These are phyloP conservation scores for Leptatherina wallacei DNA, from an alignment of 2,797 vertebrate genomes.

Conservation along the genomic window DNA sequence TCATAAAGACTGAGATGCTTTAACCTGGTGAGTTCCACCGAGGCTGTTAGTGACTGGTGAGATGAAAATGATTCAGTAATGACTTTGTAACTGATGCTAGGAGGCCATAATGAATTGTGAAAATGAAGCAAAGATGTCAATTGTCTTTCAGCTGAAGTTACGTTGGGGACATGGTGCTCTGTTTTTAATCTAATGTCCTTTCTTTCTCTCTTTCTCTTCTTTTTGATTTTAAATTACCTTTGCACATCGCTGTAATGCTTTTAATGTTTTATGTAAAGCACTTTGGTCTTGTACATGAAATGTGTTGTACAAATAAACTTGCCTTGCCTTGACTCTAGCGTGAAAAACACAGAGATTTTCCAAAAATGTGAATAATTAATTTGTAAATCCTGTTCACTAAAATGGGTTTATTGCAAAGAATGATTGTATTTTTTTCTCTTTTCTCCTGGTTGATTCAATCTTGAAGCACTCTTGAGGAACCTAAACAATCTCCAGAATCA, in stretches of 20 bases:
- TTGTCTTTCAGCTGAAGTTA: constrained; percentile 27
- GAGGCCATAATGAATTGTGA: constrained; percentile 22
- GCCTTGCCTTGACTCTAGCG: too few relatives aligned
- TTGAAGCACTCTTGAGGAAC: too few relatives aligned
- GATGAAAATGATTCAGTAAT: constrained; percentile 29
- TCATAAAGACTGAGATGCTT: constrained; percentile 38
- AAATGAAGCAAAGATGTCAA: constrained; percentile 3
- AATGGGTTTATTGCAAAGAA: not conserved
- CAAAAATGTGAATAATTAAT: constrained; percentile 2
- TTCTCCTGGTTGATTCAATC: not conserved
- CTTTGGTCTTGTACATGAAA: too few relatives aligned
- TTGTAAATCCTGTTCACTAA: not conserved
- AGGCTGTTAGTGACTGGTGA: constrained; percentile 13
- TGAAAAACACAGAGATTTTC: not conserved
- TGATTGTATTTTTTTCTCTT: not conserved
- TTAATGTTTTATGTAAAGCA: too few relatives aligned
- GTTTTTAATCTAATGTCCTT: too few relatives aligned
- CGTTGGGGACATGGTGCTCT: not conserved
- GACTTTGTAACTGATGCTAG: constrained; percentile 48
- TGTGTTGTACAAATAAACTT: too few relatives aligned
- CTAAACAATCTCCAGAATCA: too few relatives aligned
- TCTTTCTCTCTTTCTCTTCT: too few relatives aligned
- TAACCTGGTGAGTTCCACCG: constrained; percentile 33
- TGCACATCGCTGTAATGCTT: too few relatives aligned
- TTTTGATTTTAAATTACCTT: too few relatives aligned